These are phyloP conservation scores for Agrilus mali DNA, from an alignment of 2,888 invertebrate genomes.

Conservation along the genomic window DNA sequence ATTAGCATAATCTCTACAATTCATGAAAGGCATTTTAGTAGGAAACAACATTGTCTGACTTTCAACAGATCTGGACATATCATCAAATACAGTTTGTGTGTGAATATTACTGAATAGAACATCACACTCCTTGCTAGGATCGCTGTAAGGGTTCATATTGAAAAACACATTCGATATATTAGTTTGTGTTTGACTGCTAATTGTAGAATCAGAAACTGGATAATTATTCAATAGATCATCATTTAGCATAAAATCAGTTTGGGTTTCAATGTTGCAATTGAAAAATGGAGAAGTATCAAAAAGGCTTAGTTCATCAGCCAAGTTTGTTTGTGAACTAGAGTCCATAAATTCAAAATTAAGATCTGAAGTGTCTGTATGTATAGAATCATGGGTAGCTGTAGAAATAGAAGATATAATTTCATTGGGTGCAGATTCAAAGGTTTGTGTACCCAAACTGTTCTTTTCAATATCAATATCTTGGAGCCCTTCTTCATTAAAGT, in stretches of 20 bases:
- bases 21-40: constrained; percentile 13
- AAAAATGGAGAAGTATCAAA: constrained; percentile 28
- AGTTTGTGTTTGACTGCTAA: constrained; percentile 29
- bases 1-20: constrained; percentile 31
- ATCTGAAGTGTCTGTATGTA: constrained; percentile 25
- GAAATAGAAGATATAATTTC: constrained; percentile 14
- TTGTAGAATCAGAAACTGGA: constrained; percentile 28
- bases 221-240: constrained; percentile 26
- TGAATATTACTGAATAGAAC: constrained; percentile 40
- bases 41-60: constrained; percentile 40
- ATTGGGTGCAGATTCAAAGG: constrained; percentile 12
- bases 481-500: constrained; percentile 22
- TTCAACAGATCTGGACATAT: constrained; percentile 44
- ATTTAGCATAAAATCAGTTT: constrained; percentile 39
- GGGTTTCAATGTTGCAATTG: constrained; percentile 46
- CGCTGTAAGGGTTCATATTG: constrained; percentile 35
- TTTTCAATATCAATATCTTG: constrained; percentile 17
- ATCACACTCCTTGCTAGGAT: constrained; percentile 34
- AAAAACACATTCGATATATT: constrained; percentile 30
- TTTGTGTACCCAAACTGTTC: constrained; percentile 28
- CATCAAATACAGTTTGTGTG: constrained; percentile 48
- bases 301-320: constrained; percentile 14
- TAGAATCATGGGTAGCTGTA: constrained; percentile 21
- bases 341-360: constrained; percentile 16
- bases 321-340: constrained; percentile 18